Evolutionary conservation across 1,140 invertebrate species (phyloP).

Genomic region (Hormaphis cornu): DNA sequence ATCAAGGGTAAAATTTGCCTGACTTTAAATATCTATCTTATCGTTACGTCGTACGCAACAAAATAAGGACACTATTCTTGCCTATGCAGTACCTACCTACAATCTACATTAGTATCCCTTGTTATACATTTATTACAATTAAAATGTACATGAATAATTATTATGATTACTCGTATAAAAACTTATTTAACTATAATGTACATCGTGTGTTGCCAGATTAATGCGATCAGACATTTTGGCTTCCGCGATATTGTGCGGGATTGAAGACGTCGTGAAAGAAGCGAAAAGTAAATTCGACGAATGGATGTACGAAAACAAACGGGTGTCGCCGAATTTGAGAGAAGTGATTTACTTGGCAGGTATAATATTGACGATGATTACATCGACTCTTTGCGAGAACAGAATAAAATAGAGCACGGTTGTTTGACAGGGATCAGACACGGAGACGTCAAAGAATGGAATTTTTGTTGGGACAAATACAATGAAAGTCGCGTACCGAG

Average conservation of each 20-base stretch:
- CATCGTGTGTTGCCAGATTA: slow-evolving; percentile 43
- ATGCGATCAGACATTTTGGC: slow-evolving; percentile 50
- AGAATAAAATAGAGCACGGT: background rate
- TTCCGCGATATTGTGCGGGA: slow-evolving; percentile 53
- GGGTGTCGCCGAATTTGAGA: slow-evolving; percentile 59
- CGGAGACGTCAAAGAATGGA: slow-evolving; percentile 63
- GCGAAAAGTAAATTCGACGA: slow-evolving; percentile 53
- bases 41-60: too few relatives aligned
- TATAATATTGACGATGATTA: slow-evolving; percentile 36
- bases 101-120: too few relatives aligned
- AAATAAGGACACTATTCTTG: too few relatives aligned
- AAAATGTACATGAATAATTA: too few relatives aligned
- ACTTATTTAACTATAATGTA: slow-evolving; percentile 35
- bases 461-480: slow-evolving; percentile 62
- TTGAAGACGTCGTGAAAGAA: slow-evolving; percentile 53
- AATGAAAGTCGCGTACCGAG: slow-evolving; percentile 55
- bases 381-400: background rate
- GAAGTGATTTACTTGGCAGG: slow-evolving; percentile 65
- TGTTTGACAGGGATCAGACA: slow-evolving; percentile 47
- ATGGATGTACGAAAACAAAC: slow-evolving; percentile 53
- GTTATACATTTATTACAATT: too few relatives aligned
- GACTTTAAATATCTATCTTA: too few relatives aligned
- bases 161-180: too few relatives aligned
- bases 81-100: too few relatives aligned
- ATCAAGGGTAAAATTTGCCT: too few relatives aligned